Conservation (phyloP, 2,888 invertebrate species). For the Hedya salicella region DNA sequence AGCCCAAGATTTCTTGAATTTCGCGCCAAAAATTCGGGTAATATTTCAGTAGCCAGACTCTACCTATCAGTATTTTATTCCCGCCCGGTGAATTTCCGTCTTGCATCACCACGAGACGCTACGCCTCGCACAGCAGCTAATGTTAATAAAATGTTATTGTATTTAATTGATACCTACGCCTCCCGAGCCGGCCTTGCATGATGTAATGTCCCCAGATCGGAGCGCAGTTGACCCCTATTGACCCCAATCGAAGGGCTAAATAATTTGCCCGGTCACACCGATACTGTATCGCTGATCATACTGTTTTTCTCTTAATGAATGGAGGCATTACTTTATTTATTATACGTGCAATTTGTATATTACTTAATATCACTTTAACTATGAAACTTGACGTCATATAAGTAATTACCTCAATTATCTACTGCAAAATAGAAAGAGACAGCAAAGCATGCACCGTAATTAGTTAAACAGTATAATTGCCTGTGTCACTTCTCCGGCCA, state of each 20-base stretch:
- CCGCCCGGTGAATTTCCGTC: not conserved
- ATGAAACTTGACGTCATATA: not conserved
- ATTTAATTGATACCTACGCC: constrained; percentile 65
- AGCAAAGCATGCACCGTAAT: no score
- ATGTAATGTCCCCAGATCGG: constrained; percentile 77
- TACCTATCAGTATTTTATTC: not conserved
- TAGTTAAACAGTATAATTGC: no score
- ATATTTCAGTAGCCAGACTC: no score
- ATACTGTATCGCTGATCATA: constrained; percentile 46
- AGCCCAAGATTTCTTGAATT: no score
- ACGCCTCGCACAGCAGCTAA: constrained; percentile 2
- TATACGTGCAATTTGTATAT: constrained; percentile 34
- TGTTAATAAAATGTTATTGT: constrained; percentile 54
- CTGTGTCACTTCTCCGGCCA: no score
- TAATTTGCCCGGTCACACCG: constrained; percentile 74
- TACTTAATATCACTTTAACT: constrained; percentile 48
- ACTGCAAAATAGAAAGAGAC: no score
- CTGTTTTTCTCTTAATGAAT: constrained; percentile 25
- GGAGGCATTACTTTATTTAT: constrained; percentile 6
- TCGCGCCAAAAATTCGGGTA: no score
- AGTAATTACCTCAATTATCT: no score
- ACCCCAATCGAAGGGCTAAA: constrained; percentile 83
- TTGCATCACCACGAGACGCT: not conserved
- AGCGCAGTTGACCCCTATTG: constrained; percentile 81
- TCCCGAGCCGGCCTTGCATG: constrained; percentile 65